Evolutionary conservation across 2,888 invertebrate species (phyloP).

Genomic region (Dermolepida albohirtum): DNA sequence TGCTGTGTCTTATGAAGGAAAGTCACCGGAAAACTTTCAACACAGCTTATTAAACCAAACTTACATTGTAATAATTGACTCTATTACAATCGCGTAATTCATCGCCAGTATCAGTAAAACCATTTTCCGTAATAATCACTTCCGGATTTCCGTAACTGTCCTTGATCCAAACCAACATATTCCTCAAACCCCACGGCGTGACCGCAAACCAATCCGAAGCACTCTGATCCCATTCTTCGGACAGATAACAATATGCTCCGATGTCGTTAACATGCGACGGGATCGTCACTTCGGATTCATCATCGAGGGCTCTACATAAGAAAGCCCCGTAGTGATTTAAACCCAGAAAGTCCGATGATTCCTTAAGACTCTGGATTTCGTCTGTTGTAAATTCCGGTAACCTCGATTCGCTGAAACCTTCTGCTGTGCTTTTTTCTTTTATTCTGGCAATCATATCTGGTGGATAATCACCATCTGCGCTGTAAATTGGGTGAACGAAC

Average conservation of each 20-base stretch:
- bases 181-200: constrained; percentile 75
- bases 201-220: constrained; percentile 49
- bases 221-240: constrained; percentile 1
- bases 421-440: constrained; percentile 60
- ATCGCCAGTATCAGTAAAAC: constrained; percentile 57
- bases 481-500: constrained; percentile 66
- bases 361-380: constrained; percentile 65
- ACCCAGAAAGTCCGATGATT: constrained; percentile 74
- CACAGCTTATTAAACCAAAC: no score
- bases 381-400: constrained; percentile 64
- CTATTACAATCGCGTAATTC: constrained; percentile 66
- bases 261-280: constrained; percentile 45
- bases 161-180: constrained; percentile 72
- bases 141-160: constrained; percentile 70
- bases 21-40: no score
- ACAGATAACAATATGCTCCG: constrained; percentile 16
- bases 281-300: constrained; percentile 62
- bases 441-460: constrained; percentile 65
- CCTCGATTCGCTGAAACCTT: constrained; percentile 64
- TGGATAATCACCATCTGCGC: constrained; percentile 67
- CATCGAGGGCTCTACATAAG: constrained; percentile 45
- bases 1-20: no score
- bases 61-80: constrained; percentile 58
- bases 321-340: constrained; percentile 72
- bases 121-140: constrained; percentile 73